Evolutionary conservation across 1,140 invertebrate genomes (phyloP), one percentile per base, ranked within the genome.

Genomic region (Drosophila burlai): DNA sequence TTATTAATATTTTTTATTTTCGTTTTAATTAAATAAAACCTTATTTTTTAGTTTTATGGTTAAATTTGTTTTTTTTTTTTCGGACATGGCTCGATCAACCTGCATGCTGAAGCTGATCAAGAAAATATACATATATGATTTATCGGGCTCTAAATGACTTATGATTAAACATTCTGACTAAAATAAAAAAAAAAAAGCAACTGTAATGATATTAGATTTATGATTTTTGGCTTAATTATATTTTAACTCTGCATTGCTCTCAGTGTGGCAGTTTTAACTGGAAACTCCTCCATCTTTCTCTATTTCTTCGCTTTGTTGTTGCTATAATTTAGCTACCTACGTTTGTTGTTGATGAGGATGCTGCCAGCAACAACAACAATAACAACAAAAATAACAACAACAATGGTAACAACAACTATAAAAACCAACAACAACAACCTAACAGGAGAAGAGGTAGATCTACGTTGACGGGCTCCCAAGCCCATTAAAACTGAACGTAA

Each of bases 401-500:
- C 21, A 42, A 10, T 26, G 16, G 7, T 15, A n/a, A n/a, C 34
- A 54, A 40, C 34, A 40, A 57, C 54, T 40, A 55, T 29, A 55
- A 64, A 55, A 50, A 52, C 11, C 50, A 63, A 45, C 67, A 43
- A 24, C 26, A 54, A 43, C 40, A 54, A 40, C 40, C 8, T 24
- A 40, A 15, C 15, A 10, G 38, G 38, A 36, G 52, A 65, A 43
- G 46, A 47, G 59, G 47, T 42, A 82, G 61, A 65, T 55, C 47
- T 36, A 63, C 60, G 74, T 74, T 66, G 79, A 60, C 65, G 72
- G 66, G 57, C 77, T 77, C 64, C 58, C 73, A 65, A 81, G 72
- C 73, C 74, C 77, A 84, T 85, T 85, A 85, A 81, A 78, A 85
- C 80, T 75, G 68, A 81, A 78, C 82, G 82, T 81, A 85, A 84